These are phyloP conservation scores for Anticlea derivata DNA, from an alignment of 2,888 invertebrate genomes.

Conservation along the genomic window DNA sequence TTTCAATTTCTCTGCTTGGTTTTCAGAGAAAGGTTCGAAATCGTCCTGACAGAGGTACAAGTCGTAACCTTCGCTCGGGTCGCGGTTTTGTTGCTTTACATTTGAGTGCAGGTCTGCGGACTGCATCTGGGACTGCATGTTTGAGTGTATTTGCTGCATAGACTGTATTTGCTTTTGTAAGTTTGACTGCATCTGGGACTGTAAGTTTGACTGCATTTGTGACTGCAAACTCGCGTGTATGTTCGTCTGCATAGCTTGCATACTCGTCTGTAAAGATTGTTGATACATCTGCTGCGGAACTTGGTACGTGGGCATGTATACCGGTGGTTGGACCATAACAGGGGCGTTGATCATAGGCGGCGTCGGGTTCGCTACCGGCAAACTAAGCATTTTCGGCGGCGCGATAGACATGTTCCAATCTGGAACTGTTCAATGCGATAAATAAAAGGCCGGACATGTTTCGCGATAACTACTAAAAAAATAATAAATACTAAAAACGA, in stretches of 20 bases:
- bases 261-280: conserved; percentile 4
- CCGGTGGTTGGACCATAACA: conserved; percentile 26
- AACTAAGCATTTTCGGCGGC: conserved; percentile 41
- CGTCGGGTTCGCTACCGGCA: conserved; percentile 25
- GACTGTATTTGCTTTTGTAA: conserved; percentile 4
- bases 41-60: conserved; percentile 71
- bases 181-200: conserved; percentile 1
- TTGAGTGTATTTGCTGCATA: conserved; percentile 8
- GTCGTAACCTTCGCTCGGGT: conserved; percentile 33
- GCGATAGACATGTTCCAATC: conserved; percentile 52
- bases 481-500: no score
- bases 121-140: conserved; percentile 1
- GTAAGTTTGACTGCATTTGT: conserved; percentile 3
- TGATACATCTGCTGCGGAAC: conserved; percentile 8
- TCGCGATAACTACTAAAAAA: no score
- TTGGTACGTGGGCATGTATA: conserved; percentile 15
- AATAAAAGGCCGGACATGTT: background rate
- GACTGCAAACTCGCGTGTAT: conserved; percentile 1
- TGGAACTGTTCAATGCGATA: conserved; percentile 49
- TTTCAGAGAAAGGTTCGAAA: conserved; percentile 55
- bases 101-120: background rate
- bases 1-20: conserved; percentile 56
- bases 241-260: background rate
- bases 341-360: conserved; percentile 18
- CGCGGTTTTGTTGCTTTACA: background rate